Conservation (phyloP, 2,797 vertebrate species). For the Gallinago nigripennis region DNA sequence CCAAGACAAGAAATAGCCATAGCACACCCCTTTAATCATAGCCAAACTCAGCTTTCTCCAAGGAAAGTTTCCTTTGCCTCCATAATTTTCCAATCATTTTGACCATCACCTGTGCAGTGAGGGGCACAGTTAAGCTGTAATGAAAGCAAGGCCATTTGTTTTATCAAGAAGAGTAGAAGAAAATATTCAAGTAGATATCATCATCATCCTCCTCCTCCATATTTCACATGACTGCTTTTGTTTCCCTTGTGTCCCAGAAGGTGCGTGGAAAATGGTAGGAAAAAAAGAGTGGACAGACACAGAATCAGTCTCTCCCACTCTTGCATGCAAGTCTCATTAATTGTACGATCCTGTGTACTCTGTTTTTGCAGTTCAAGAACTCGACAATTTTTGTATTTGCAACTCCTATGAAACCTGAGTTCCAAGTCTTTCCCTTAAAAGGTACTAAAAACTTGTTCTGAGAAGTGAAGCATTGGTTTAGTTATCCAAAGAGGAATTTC, state of each 20-base stretch:
- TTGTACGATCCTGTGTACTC: fast-evolving
- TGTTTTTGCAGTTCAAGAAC: not conserved
- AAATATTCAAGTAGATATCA: not conserved
- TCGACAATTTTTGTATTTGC: not conserved
- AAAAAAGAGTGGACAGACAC: not conserved
- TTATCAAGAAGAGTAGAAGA: not conserved
- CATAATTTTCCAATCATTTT: not conserved
- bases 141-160: not conserved
- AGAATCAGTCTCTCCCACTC: not conserved
- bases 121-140: not conserved
- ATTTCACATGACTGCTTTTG: not conserved
- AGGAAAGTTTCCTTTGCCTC: not conserved
- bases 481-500: not conserved
- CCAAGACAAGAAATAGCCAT: not conserved
- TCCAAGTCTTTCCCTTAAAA: slow-evolving; percentile 47
- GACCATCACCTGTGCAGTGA: not conserved
- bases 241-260: not conserved
- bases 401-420: not conserved
- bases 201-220: not conserved
- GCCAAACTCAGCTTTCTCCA: not conserved
- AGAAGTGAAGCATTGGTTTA: slow-evolving; percentile 21
- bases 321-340: not conserved
- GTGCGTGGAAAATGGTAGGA: not conserved
- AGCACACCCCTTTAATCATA: not conserved
- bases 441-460: slow-evolving; percentile 25